These are phyloP conservation scores for Drosophila sp. DNA, from an alignment of 1,140 invertebrate species.

Conservation along the genomic window DNA sequence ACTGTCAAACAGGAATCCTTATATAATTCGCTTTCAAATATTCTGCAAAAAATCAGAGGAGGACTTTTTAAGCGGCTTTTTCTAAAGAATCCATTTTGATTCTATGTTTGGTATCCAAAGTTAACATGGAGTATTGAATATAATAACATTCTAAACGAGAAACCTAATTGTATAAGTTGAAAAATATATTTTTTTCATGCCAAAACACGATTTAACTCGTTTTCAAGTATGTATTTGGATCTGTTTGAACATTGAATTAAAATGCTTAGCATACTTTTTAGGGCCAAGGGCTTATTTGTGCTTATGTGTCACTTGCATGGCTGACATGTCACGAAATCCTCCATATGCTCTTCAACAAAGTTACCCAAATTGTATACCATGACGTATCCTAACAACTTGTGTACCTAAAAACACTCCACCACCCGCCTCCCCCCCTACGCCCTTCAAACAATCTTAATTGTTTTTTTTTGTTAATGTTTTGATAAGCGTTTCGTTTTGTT, in stretches of 20 bases:
- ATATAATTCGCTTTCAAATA: too few relatives aligned
- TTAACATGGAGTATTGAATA: too few relatives aligned
- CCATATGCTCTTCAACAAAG: conserved; percentile 7
- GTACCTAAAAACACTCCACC: conserved; percentile 2
- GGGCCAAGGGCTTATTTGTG: background rate
- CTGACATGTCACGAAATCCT: conserved; percentile 12
- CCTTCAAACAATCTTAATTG: conserved; percentile 59
- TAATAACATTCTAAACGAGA: conserved; percentile 37
- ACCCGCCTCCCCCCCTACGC: too few relatives aligned
- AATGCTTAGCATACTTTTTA: background rate
- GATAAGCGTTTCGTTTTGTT: conserved; percentile 68
- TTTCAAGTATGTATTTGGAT: too few relatives aligned
- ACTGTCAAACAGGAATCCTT: too few relatives aligned
- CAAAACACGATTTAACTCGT: too few relatives aligned
- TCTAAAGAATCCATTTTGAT: too few relatives aligned
- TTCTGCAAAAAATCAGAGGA: too few relatives aligned
- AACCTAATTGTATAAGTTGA: conserved; percentile 1
- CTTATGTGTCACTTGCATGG: conserved; percentile 2
- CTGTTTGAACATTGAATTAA: background rate
- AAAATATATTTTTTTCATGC: too few relatives aligned
- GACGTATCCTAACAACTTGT: conserved; percentile 8
- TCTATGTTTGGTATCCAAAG: too few relatives aligned
- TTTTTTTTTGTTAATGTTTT: conserved; percentile 55
- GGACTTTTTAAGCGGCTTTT: too few relatives aligned
- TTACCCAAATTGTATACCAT: conserved; percentile 13